These are phyloP conservation scores for Acanthosepion lycidas DNA, from an alignment of 2,888 invertebrate species.

Conservation along the genomic window DNA sequence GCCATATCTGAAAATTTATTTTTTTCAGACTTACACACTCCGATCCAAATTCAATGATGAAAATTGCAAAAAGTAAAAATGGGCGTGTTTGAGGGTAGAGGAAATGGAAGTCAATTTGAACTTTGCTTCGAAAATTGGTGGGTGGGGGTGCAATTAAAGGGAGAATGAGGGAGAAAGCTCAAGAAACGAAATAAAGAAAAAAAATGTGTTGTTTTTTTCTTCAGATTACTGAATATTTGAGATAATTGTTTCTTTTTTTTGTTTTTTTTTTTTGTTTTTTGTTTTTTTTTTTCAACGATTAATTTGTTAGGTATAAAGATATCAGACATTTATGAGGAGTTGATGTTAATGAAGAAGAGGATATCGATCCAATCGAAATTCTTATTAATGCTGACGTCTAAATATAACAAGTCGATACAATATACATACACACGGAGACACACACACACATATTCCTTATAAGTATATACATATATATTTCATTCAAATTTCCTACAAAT, in stretches of 20 bases:
- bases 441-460: too few relatives aligned
- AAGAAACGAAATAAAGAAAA: not conserved
- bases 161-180: not conserved
- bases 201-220: not conserved
- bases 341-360: not conserved
- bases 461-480: not conserved
- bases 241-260: not conserved
- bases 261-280: not conserved
- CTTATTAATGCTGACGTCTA: not conserved
- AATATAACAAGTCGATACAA: conserved; percentile 21
- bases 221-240: not conserved
- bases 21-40: not conserved
- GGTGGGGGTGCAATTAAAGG: not conserved
- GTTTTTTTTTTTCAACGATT: not conserved
- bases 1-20: not conserved
- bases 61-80: not conserved
- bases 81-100: not conserved
- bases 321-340: not conserved
- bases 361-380: not conserved
- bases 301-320: not conserved
- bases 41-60: not conserved
- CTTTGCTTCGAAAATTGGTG: not conserved
- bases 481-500: not conserved
- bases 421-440: not conserved
- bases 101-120: not conserved